phyloP scores from a whole-genome alignment of 2,888 invertebrate species.

The Pristionchus exspectatus region DNA sequence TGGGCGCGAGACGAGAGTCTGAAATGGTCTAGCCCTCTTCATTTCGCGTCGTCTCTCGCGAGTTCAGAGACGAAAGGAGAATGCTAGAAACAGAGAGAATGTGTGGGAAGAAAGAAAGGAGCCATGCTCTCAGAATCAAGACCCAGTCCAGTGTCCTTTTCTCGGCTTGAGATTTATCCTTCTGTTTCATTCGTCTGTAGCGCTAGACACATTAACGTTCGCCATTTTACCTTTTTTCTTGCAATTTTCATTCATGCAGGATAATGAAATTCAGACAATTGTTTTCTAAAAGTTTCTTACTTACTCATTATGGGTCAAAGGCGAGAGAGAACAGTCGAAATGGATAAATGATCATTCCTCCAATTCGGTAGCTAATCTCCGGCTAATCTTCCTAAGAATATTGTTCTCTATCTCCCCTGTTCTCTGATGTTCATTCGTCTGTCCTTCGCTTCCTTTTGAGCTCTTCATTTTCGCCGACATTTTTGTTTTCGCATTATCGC shows the following conservation, averaged over 20 bases:
- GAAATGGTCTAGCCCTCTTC: neutral
- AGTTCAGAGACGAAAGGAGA: neutral
- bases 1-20: neutral
- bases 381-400: neutral
- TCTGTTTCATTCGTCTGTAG: neutral
- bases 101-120: neutral
- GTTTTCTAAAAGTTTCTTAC: too few relatives aligned
- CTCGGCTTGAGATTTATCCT: neutral
- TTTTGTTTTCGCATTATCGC: too few relatives aligned
- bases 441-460: neutral
- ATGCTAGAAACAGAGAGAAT: neutral
- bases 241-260: too few relatives aligned
- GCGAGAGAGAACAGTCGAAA: too few relatives aligned
- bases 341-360: neutral
- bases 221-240: too few relatives aligned
- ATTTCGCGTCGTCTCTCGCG: neutral
- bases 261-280: too few relatives aligned
- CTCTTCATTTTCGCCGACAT: neutral
- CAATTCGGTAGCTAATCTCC: neutral
- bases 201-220: too few relatives aligned
- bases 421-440: neutral
- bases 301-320: too few relatives aligned
- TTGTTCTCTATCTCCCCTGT: neutral
- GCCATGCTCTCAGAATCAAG: neutral
- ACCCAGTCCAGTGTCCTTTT: neutral